Base-by-base conservation (phyloP, 2,797 vertebrate genomes). In the Amblyraja radiata region DNA sequence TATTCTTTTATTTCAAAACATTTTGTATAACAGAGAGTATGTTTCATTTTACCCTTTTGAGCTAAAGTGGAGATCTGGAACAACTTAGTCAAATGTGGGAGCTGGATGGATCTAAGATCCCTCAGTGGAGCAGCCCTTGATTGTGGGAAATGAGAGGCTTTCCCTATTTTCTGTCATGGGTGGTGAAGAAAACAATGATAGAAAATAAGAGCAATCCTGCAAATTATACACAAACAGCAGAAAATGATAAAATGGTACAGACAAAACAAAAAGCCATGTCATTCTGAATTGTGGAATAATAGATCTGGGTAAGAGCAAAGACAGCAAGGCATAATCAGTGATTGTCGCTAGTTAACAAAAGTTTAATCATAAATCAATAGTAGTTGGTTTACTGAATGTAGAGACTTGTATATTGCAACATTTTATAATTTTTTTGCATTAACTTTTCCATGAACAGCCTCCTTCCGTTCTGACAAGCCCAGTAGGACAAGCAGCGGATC, bases 401-500 rank as follows among this genome's bases (percentile, higher is more conserved):
- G 84, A 68, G 14, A 65, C n/a, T 65, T 61, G 14, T 65, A 36
- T 1, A 63, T 65, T 68, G 63, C 32, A 88, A 65, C 21, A 68
- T 88, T 88, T 32, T 32, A n/a, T 23, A 32, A 65, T 32, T 65
- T 65, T 88, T 88, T 88, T 36, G 32, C 16, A 61, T 36, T 65
- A 88, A 88, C 61, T 88, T 88, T 63, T 36, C 90, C 90, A 93
- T 36, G 83, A 97, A 95, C 96, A 93, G 96, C 96, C 3, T 96
- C 96, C 95, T 97, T 97, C 93, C 96, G 96, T 83, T 96, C 96
- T 1, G 96, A 97, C 94, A 97, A 97, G 95, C 95, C 96, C 28
- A 94, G 94, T 93, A 95, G 96, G 94, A 94, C 95, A 83, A 95
- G 95, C 95, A 86, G 65, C 16, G 94, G 96, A 94, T 96, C 93